phyloP scores from a whole-genome alignment of 2,113 vertebrate genomes.

The Scytalopus superciliaris region DNA sequence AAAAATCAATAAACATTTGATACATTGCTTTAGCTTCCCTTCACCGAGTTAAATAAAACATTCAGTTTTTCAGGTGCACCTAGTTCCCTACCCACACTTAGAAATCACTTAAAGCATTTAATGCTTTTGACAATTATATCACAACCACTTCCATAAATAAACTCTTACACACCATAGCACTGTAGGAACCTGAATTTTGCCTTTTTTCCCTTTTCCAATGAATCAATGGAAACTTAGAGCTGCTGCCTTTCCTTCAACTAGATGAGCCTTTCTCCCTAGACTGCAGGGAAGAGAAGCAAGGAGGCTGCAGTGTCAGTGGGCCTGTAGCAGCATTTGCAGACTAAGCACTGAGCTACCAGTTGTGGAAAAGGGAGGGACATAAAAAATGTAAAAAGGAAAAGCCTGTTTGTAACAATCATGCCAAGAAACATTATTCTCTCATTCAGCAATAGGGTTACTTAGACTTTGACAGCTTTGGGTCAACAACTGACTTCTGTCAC shows the following conservation, averaged over 20 bases:
- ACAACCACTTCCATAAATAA: neutral
- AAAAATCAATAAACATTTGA: neutral
- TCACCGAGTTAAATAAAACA: neutral
- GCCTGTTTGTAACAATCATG: neutral
- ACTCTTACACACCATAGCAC: rapidly evolving
- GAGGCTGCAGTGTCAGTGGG: neutral
- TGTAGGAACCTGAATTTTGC: neutral
- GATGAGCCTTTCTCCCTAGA: neutral
- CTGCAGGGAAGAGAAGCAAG: neutral
- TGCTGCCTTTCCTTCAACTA: neutral
- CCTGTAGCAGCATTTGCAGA: neutral
- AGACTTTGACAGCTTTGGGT: neutral
- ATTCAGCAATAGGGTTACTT: neutral
- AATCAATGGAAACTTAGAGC: neutral
- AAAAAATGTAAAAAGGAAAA: neutral
- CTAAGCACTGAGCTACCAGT: neutral
- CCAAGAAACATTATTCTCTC: neutral
- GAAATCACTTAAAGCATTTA: neutral
- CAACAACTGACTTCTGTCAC: neutral
- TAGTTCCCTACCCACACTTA: neutral
- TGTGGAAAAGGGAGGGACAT: neutral
- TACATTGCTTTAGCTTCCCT: neutral
- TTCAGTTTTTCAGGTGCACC: neutral
- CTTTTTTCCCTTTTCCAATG: neutral
- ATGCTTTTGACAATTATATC: neutral